Conservation (phyloP, 2,113 vertebrate genomes). For the Microtus pennsylvanicus region DNA sequence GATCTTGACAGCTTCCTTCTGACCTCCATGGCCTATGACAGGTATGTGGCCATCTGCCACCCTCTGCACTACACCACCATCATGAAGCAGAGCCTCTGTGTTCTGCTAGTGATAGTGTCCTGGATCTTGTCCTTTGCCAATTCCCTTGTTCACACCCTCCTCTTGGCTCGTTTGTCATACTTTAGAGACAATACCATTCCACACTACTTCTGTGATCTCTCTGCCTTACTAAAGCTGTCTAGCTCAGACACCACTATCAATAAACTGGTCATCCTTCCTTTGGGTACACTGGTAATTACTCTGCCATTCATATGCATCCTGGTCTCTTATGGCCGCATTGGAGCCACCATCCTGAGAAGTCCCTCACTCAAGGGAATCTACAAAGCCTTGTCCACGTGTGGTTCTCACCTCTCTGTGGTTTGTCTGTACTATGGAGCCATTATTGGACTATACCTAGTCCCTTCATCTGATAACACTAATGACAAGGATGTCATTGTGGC, state of each 20-base stretch:
- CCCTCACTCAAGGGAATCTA: slow-evolving; percentile 20
- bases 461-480: background rate
- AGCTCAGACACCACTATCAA: slow-evolving; percentile 70
- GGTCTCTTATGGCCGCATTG: slow-evolving; percentile 53
- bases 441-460: slow-evolving; percentile 39
- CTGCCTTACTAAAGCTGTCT: slow-evolving; percentile 70
- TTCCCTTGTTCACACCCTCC: slow-evolving; percentile 70
- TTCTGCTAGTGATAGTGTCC: slow-evolving; percentile 50
- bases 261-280: slow-evolving; percentile 48
- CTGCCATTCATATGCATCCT: slow-evolving; percentile 36
- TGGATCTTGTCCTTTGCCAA: slow-evolving; percentile 51
- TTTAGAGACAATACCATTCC: slow-evolving; percentile 48
- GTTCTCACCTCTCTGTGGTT: slow-evolving; percentile 66
- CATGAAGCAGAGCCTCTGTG: slow-evolving; percentile 67
- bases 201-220: slow-evolving; percentile 79
- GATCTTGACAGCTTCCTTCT: background rate
- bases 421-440: slow-evolving; percentile 67
- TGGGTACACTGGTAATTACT: background rate
- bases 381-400: slow-evolving; percentile 71
- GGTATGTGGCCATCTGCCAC: background rate
- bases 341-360: slow-evolving; percentile 41
- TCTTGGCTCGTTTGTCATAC: slow-evolving; percentile 61
- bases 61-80: slow-evolving; percentile 67
- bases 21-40: background rate
- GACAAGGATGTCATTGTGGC: slow-evolving; percentile 67